Evolutionary conservation across 2,113 vertebrate genomes (phyloP), one percentile per base, ranked within the genome.

Genomic region (Elephas maximus): DNA sequence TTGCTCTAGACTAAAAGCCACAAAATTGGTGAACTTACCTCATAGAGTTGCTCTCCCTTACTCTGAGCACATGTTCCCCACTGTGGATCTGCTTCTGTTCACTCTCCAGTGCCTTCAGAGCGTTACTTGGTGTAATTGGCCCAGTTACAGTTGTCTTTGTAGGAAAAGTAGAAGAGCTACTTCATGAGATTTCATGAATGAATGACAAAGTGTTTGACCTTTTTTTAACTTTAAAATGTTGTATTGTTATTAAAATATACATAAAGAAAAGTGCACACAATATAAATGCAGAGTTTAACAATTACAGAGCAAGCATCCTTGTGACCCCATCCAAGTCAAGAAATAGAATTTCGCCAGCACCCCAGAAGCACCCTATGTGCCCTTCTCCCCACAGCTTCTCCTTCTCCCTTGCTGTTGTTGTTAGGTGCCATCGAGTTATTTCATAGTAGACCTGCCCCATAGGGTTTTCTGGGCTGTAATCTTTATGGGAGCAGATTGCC

Each of bases 221-320:
- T 79, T 67, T 33, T 71, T 79, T 48, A 62, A 79, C 24, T 62
- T 79, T 85, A 79, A 79, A 37, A 90, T 90, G 12, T 41, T 79
- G 78, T 91, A 60, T 71, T 77, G 21, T 78, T 86, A 51, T 80
- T 80, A 73, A 74, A 86, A 60, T 85, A 65, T 45, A 21, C 37
- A 77, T 73, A 91, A 91, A 71, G 41, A 79, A 91, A 86, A 79
- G 33, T 18, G 53, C 62, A 94, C 23, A 90, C 48, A 78, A 67
- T 90, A 79, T 71, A 91, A 91, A 63, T 62, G 20, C 41, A 91
- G 24, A 79, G 44, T 91, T 91, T 91, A 91, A 79, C 33, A 69
- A 80, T 63, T 37, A 62, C 85, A 84, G 71, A 71, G 51, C 48
- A 84, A 44, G 45, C 78, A 77, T 23, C 30, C 18, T 65, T 41